Conservation (phyloP, 2,797 vertebrate genomes). For the Rhynchotus rufescens region DNA sequence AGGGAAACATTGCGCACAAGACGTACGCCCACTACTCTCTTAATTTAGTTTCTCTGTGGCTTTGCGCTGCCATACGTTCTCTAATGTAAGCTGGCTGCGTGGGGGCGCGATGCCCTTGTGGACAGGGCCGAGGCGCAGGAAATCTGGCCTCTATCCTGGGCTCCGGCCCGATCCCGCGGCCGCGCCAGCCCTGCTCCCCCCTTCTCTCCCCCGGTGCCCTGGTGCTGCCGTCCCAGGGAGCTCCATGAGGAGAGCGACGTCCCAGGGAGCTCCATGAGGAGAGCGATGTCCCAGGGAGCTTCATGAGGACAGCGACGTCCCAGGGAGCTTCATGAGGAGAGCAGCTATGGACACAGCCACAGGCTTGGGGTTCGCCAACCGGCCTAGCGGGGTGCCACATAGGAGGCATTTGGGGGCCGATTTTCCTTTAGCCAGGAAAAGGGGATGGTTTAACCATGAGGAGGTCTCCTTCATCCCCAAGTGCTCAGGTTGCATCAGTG, state of each 20-base stretch:
- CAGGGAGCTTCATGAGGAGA: not conserved
- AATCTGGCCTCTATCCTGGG: conserved; percentile 30
- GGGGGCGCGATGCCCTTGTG: not conserved
- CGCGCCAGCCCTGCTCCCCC: rapidly evolving
- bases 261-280: no score
- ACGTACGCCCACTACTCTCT: conserved; percentile 49
- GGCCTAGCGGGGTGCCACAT: not conserved
- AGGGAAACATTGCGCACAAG: conserved; percentile 61
- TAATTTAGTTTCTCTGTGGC: conserved; percentile 61
- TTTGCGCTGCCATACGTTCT: conserved; percentile 17
- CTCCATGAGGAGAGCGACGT: no score
- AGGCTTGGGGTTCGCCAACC: not conserved
- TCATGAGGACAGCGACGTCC: no score
- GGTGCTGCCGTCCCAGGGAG: not conserved
- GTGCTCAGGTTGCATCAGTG: not conserved
- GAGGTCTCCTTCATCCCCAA: not conserved
- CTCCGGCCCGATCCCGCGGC: not conserved
- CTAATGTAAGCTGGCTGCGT: conserved; percentile 21
- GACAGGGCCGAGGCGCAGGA: not conserved
- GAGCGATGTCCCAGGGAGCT: no score
- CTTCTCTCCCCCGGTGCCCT: rapidly evolving
- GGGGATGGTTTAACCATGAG: not conserved
- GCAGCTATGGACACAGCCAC: not conserved
- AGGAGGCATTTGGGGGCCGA: not conserved
- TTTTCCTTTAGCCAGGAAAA: not conserved